A percentile compares a stretch with the other conserved stretches of the same genome.
Conservation (phyloP, 2,888 invertebrate species). For the Nomada flava region DNA sequence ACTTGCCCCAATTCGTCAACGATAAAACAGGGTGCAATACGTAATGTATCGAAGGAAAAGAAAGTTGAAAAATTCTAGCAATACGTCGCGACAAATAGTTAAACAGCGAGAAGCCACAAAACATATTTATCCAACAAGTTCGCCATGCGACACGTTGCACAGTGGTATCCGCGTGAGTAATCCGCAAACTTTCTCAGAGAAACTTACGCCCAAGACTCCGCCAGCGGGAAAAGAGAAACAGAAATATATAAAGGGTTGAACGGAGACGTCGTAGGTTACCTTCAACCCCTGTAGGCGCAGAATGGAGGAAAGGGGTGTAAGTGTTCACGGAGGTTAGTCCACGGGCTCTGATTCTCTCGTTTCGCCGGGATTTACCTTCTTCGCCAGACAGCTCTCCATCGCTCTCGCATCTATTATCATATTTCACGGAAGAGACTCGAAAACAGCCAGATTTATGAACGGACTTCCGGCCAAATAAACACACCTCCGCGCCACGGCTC, state of each 20-base stretch:
- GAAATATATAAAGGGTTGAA: slow-evolving; percentile 25
- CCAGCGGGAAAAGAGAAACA: slow-evolving; percentile 19
- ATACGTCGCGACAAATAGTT: slow-evolving; percentile 34
- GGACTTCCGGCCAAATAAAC: slow-evolving; percentile 81
- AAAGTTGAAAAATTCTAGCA: not conserved
- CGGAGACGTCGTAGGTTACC: slow-evolving; percentile 56
- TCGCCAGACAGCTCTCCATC: slow-evolving; percentile 70
- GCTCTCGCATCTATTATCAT: slow-evolving; percentile 80
- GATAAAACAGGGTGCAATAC: not conserved
- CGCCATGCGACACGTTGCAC: slow-evolving; percentile 71
- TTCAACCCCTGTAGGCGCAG: slow-evolving; percentile 46
- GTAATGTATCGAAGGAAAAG: not conserved
- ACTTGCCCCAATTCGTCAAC: not conserved
- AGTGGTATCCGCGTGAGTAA: slow-evolving; percentile 78
- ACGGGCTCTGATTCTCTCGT: slow-evolving; percentile 51
- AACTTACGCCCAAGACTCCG: slow-evolving; percentile 70
- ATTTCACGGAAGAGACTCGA: slow-evolving; percentile 79
- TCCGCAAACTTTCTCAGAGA: slow-evolving; percentile 78
- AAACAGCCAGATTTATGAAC: slow-evolving; percentile 82
- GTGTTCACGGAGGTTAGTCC: slow-evolving; percentile 50
- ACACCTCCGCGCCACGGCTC: slow-evolving; percentile 58
- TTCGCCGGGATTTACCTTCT: slow-evolving; percentile 74
- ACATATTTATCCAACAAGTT: slow-evolving; percentile 77
- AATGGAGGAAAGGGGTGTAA: slow-evolving; percentile 60
- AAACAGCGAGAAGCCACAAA: slow-evolving; percentile 60